Base-by-base conservation (phyloP, 1,140 invertebrate species). In the Lepeophtheirus salmonis region DNA sequence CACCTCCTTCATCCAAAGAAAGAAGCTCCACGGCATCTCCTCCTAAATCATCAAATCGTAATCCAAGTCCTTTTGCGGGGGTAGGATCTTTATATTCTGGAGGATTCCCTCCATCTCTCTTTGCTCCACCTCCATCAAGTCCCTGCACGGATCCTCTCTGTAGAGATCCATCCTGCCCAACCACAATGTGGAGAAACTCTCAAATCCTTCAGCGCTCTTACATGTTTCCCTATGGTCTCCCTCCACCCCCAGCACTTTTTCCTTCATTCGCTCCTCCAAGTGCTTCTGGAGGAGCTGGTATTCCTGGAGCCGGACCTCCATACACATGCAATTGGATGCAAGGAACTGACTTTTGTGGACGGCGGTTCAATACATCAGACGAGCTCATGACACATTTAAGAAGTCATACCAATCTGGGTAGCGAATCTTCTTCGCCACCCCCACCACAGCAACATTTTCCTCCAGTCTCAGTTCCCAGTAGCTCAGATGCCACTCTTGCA, bases 241-340 rank as follows among this genome's bases (percentile, higher is more conserved):
- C 14, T n/a, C 50, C 20, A 3, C 50, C 50, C 12, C 57, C 30
- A 50, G 57, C 23, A 1, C 23, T 57, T n/a, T 57, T 61, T 56
- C 63, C 67, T 18, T 62, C 58, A 60, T 58, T 65, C 2, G 67
- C 67, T 22, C 14, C 67, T 0, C 57, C 67, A 25, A 66, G 68
- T 18, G 65, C 68, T 22, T 66, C 67, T 16, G 62, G 63, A 50
- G 60, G 67, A 69, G 55, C 70, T 66, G 63, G 68, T 56, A 62
- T 66, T 64, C 56, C 63, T 52, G 62, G 65, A 55, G 62, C 63
- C 1, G 56, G 64, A n/a, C 73, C 84, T 22, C 84, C 86, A 0
- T 86, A 87, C 71, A 81, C 92, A 4, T 96, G 90, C 77, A 95
- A 86, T 67, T 96, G 91, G 92, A 86, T 96, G 64, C 82, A 82